phyloP scores from a whole-genome alignment of 2,888 invertebrate genomes.

The Sabatieria punctata region DNA sequence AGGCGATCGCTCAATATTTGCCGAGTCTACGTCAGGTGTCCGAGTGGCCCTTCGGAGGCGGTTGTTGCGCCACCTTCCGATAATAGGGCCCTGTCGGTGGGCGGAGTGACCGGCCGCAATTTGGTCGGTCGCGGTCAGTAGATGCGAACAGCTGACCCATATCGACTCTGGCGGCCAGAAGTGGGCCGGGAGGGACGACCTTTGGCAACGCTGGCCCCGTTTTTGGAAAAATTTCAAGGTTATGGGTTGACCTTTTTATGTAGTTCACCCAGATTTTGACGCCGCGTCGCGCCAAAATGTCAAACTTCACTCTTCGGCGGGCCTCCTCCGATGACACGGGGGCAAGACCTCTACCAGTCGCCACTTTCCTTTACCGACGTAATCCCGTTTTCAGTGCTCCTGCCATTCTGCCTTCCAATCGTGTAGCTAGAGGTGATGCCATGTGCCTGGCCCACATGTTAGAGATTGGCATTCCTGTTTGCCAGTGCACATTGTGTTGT shows the following conservation, averaged over 20 bases:
- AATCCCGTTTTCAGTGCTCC: background rate
- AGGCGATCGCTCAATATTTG: no score
- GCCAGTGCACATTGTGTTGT: background rate
- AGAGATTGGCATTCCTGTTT: background rate
- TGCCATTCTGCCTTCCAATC: background rate
- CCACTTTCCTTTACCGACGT: background rate
- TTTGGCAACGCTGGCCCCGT: no score
- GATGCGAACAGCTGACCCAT: background rate
- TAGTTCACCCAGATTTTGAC: background rate
- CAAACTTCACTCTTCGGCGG: background rate
- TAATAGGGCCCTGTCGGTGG: no score
- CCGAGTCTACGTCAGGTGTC: no score
- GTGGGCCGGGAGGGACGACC: no score
- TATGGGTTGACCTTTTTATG: background rate
- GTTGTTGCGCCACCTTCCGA: no score
- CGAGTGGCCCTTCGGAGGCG: no score
- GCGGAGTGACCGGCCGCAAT: no score
- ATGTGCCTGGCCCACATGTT: background rate
- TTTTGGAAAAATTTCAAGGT: background rate
- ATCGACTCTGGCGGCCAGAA: no score
- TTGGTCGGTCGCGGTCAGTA: no score
- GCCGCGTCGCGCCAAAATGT: background rate
- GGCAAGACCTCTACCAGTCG: background rate
- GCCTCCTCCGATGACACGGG: background rate
- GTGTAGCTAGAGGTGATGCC: background rate